Base-by-base conservation (phyloP, 2,113 vertebrate species). In the Podocnemis expansa region DNA sequence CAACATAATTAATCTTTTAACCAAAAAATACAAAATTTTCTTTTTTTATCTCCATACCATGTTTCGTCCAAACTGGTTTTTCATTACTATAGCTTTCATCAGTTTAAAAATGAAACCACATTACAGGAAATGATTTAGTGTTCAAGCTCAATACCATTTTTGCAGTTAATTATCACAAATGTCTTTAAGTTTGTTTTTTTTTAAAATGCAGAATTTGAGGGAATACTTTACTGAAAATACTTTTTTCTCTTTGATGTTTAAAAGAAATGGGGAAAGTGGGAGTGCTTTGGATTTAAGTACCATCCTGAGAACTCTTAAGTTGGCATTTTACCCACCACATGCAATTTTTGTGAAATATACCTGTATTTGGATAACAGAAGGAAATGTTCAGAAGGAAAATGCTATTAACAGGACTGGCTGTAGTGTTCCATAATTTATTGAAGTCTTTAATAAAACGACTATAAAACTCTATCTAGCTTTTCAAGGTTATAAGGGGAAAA, bases 31-130 rank as follows among this genome's bases (percentile, higher is more conserved):
- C 14, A 85, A 79, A 94, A 58, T 84, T 13, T 73, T 82, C 93
- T 87, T 85, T 85, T 96, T 96, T 96, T 93, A 93, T 95, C 45
- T 90, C 73, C 73, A 54, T 67, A n/a, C 85, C 93, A 93, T 49
- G 51, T 96, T 38, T 95, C 94, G 91, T 97, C 96, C 87, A 96
- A 82, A 51, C 87, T 94, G 83, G 94, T 96, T 93, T 87, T 95
- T 96, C 96, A 96, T 96, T 95, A 96, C 92, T 84, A 93, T 54
- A 89, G 87, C 94, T 97, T 97, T 96, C 94, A 95, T 94, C 87
- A 95, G 47, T 51, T 43, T 84, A 81, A 94, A 84, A 90, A 92
- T 92, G 95, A 96, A 95, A 58, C 89, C 95, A 87, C 96, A 29
- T 96, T 96, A 8, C 93, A 96, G 95, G 85, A 94, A 96, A 95